Conservation (phyloP, 2,888 invertebrate species). For the Aporophyla lueneburgensis region DNA sequence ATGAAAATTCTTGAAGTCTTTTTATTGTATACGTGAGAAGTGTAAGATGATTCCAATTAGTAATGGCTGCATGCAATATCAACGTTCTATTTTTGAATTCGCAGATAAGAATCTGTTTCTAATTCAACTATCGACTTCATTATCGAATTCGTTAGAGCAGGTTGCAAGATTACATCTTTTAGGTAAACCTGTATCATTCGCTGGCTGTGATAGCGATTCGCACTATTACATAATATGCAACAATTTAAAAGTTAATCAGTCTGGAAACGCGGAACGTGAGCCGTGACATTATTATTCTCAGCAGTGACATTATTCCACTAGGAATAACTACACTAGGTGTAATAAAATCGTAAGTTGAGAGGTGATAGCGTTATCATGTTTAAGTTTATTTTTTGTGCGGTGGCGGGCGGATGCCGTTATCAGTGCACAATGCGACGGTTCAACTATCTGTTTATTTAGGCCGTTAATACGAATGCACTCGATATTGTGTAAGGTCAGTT, state of each 20-base stretch:
- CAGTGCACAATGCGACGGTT: slow-evolving; percentile 72
- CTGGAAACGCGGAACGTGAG: slow-evolving; percentile 40
- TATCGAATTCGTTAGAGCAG: slow-evolving; percentile 19
- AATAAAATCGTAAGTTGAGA: slow-evolving; percentile 65
- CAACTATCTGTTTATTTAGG: slow-evolving; percentile 79
- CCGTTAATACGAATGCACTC: slow-evolving; percentile 72
- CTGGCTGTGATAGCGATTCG: slow-evolving; percentile 20
- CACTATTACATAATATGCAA: slow-evolving; percentile 35
- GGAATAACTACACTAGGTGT: slow-evolving; percentile 54
- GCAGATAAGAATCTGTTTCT: slow-evolving; percentile 12
- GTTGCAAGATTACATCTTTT: slow-evolving; percentile 16
- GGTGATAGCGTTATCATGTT: slow-evolving; percentile 75
- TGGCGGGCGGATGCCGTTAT: slow-evolving; percentile 87
- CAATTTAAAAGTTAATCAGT: slow-evolving; percentile 30
- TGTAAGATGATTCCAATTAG: slow-evolving; percentile 1
- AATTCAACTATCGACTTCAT: slow-evolving; percentile 15
- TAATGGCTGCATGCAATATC: not conserved
- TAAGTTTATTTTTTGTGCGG: slow-evolving; percentile 70
- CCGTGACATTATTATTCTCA: slow-evolving; percentile 45
- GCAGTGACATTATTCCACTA: slow-evolving; percentile 52
- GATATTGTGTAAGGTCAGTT: slow-evolving; percentile 87
- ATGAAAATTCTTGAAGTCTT: not conserved
- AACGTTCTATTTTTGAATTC: not conserved
- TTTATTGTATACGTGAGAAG: not conserved
- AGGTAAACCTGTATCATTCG: slow-evolving; percentile 25